phyloP scores from a whole-genome alignment of 2,888 invertebrate genomes.

The Uropetala carovei region DNA sequence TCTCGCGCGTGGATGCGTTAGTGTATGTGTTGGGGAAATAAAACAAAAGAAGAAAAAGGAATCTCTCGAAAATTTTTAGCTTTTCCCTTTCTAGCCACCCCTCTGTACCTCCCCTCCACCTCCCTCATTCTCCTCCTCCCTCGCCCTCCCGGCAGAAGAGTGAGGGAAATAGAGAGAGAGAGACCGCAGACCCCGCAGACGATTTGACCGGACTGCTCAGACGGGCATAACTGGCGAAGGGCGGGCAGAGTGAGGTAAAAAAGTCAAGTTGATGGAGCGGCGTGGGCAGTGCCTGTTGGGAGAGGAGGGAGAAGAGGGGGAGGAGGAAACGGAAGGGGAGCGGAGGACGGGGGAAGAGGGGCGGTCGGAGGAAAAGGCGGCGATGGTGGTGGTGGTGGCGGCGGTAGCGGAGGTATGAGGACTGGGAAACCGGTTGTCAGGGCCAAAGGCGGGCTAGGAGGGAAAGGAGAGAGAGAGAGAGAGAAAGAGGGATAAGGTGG shows the following conservation, averaged over 20 bases:
- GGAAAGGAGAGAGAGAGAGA: not conserved
- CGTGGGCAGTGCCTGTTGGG: not conserved
- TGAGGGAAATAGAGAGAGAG: not conserved
- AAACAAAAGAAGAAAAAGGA: constrained; percentile 30
- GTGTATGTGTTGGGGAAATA: constrained; percentile 13
- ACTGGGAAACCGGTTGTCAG: constrained; percentile 55
- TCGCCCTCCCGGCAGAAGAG: not conserved
- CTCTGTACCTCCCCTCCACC: not conserved
- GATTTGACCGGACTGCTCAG: constrained; percentile 57
- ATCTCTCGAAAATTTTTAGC: constrained; percentile 22
- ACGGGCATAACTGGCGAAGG: constrained; percentile 63
- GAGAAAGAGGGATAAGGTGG: not conserved
- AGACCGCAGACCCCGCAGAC: constrained; percentile 45
- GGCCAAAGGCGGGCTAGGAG: constrained; percentile 50
- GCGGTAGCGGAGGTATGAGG: constrained; percentile 25
- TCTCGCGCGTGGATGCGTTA: not conserved
- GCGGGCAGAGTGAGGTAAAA: constrained; percentile 28
- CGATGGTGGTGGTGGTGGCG: not conserved
- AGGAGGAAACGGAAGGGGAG: not conserved
- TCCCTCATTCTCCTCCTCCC: not conserved
- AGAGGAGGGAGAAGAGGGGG: not conserved
- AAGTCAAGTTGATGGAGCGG: constrained; percentile 23
- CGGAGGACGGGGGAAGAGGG: not conserved
- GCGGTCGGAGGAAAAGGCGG: not conserved
- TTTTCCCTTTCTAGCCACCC: constrained; percentile 8